A percentile compares a stretch with the other conserved stretches of the same genome.
Conservation (phyloP, 1,140 invertebrate species). For the Diachasmimorpha longicaudata region DNA sequence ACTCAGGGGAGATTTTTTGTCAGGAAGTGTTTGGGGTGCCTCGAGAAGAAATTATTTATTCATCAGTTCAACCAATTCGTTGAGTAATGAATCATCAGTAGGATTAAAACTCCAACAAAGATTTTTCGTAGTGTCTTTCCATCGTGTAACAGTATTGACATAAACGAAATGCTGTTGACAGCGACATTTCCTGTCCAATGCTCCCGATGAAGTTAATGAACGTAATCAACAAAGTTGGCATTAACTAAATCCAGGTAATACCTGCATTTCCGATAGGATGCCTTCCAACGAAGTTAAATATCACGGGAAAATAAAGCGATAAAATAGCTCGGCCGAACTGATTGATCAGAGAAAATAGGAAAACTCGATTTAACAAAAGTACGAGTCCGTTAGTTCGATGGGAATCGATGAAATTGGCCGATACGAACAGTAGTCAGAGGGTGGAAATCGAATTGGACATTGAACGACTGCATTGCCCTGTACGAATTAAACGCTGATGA, state of each 20-base stretch:
- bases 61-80: no score
- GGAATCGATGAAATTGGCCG: not conserved
- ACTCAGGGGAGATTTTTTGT: no score
- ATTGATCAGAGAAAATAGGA: not conserved
- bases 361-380: not conserved
- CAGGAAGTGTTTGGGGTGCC: no score
- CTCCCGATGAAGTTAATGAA: no score
- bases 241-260: no score
- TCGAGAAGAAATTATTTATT: no score
- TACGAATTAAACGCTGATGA: constrained; percentile 10
- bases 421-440: constrained; percentile 1
- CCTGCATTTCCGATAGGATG: no score
- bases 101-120: not conserved
- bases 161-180: not conserved
- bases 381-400: not conserved
- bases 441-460: not conserved
- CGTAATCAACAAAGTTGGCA: no score
- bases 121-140: not conserved
- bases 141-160: not conserved
- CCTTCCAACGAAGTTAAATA: not conserved
- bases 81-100: no score
- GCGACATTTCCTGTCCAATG: not conserved
- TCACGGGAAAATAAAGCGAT: not conserved
- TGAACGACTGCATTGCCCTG: not conserved
- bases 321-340: not conserved